Evolutionary conservation across 2,888 invertebrate species (phyloP).

Genomic region (Agriopis marginaria): DNA sequence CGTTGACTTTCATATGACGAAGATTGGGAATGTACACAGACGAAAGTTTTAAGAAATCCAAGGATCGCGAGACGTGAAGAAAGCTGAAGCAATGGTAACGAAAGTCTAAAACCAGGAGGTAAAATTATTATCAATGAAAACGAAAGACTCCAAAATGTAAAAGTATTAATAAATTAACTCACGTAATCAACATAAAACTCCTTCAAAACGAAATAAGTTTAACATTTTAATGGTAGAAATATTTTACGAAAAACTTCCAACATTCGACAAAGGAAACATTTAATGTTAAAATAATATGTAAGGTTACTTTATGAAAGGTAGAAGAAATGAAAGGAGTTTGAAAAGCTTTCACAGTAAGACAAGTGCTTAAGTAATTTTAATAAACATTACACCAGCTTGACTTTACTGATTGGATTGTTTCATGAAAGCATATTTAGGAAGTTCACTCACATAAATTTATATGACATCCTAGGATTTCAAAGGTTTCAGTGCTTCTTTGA

Average conservation of each 20-base stretch:
- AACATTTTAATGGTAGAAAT: constrained; percentile 19
- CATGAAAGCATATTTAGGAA: background rate
- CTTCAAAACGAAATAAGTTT: constrained; percentile 8
- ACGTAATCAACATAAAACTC: constrained; percentile 11
- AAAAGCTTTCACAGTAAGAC: constrained; percentile 27
- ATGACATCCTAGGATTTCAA: too few relatives aligned
- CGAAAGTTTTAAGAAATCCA: background rate
- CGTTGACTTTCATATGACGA: background rate
- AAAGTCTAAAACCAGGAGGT: background rate
- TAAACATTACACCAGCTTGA: constrained; percentile 15
- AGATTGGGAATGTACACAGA: too few relatives aligned
- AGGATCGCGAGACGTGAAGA: background rate
- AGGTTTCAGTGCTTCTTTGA: too few relatives aligned
- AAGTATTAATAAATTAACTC: background rate
- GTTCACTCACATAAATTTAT: background rate
- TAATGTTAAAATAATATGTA: constrained; percentile 16
- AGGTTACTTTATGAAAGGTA: constrained; percentile 23
- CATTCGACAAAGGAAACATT: constrained; percentile 29
- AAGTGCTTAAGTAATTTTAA: constrained; percentile 24
- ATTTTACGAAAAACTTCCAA: constrained; percentile 21
- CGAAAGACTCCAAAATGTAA: background rate
- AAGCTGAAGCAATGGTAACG: background rate
- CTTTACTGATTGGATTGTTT: constrained; percentile 5
- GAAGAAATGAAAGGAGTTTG: constrained; percentile 19
- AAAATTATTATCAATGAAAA: background rate